A percentile compares a stretch with the other conserved stretches of the same genome.
Conservation (phyloP, 2,113 vertebrate species). For the Leptodactylus fuscus region DNA sequence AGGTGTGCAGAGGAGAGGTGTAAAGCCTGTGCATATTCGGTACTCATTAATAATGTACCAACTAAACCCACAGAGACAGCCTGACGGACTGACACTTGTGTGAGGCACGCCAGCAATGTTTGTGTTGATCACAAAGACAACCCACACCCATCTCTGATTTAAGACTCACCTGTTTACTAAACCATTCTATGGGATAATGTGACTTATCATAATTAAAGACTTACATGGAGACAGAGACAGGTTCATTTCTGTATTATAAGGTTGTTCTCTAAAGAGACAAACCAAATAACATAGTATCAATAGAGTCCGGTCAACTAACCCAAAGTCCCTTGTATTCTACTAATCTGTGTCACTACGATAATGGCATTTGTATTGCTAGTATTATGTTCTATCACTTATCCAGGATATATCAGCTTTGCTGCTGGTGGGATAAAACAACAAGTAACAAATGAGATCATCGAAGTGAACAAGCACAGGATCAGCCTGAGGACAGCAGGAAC, state of each 20-base stretch:
- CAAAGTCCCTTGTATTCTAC: background rate
- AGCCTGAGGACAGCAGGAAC: background rate
- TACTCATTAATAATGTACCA: constrained; percentile 21
- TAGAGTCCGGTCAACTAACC: background rate
- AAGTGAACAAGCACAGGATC: background rate
- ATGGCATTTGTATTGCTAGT: background rate
- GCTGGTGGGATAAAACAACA: background rate
- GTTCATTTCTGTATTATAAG: constrained; percentile 4
- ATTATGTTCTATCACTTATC: background rate
- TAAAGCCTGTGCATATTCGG: constrained; percentile 8
- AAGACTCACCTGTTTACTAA: constrained; percentile 56
- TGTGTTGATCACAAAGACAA: constrained; percentile 47
- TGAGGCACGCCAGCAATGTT: constrained; percentile 44
- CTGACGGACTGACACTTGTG: constrained; percentile 32
- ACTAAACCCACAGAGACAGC: constrained; percentile 49
- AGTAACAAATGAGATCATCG: background rate
- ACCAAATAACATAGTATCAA: background rate
- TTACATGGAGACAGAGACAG: constrained; percentile 23
- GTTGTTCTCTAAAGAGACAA: background rate
- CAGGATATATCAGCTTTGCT: background rate
- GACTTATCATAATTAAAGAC: constrained; percentile 46
- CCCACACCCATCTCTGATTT: constrained; percentile 50
- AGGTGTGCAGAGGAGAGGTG: constrained; percentile 21
- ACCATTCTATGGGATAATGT: constrained; percentile 14
- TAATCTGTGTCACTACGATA: background rate